Conservation (phyloP, 2,888 invertebrate genomes). For the Catocala fraxini region DNA sequence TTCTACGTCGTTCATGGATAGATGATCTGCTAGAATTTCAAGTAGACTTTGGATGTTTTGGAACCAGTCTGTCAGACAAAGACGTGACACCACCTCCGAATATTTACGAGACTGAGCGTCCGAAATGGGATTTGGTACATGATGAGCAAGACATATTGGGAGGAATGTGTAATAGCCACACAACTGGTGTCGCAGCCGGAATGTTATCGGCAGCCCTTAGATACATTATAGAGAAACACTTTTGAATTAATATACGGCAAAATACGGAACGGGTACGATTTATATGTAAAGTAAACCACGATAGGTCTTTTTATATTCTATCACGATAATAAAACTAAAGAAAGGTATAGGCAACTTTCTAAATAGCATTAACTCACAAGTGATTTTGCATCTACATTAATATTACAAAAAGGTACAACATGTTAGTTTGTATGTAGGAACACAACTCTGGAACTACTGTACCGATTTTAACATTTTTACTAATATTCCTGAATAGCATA, state of each 20-base stretch:
- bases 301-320: too few species aligned
- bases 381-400: too few species aligned
- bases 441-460: too few species aligned
- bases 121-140: neutral
- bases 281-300: too few species aligned
- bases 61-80: neutral
- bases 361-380: too few species aligned
- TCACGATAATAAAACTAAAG: too few species aligned
- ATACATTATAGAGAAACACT: conserved; percentile 19
- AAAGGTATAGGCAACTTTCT: too few species aligned
- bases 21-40: conserved; percentile 50
- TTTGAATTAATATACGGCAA: conserved; percentile 2
- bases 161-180: conserved; percentile 19
- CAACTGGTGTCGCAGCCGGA: conserved; percentile 18
- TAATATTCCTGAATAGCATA: too few species aligned
- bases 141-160: conserved; percentile 10
- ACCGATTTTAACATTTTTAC: too few species aligned
- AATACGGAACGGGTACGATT: too few species aligned
- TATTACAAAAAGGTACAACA: too few species aligned
- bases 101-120: conserved; percentile 6
- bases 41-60: conserved; percentile 62
- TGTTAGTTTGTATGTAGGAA: too few species aligned
- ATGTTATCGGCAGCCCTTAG: conserved; percentile 16
- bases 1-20: conserved; percentile 61
- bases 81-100: neutral